Conservation (phyloP, 2,113 vertebrate genomes). For the Phocoena sinus region DNA sequence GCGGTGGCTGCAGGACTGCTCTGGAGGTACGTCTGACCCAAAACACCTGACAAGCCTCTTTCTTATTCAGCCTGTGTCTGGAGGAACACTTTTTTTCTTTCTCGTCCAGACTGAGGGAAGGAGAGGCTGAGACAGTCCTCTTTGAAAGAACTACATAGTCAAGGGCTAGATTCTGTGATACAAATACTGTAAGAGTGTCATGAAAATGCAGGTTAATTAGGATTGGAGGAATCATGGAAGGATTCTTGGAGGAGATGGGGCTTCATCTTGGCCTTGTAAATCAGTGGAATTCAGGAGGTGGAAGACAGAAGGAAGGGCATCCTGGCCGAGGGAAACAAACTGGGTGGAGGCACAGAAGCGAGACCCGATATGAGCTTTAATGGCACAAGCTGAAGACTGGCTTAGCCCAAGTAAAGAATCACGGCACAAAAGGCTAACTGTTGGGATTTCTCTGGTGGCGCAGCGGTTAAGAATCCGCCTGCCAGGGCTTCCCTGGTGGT, state of each 20-base stretch:
- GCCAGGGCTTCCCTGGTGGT: too few species aligned
- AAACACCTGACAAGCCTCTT: not conserved
- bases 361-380: too few species aligned
- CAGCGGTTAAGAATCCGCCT: too few species aligned
- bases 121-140: not conserved
- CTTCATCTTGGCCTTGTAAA: not conserved
- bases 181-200: too few species aligned
- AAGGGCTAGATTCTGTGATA: not conserved
- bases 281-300: not conserved
- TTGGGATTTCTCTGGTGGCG: not conserved
- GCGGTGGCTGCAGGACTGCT: too few species aligned
- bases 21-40: not conserved
- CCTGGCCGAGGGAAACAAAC: not conserved
- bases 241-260: not conserved
- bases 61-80: not conserved
- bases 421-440: not conserved
- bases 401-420: not conserved
- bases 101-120: not conserved
- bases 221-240: not conserved
- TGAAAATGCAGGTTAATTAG: not conserved
- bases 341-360: not conserved
- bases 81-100: not conserved
- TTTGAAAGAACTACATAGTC: not conserved
- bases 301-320: not conserved
- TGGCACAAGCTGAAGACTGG: not conserved